These are phyloP conservation scores for Sebastes diploproa DNA, from an alignment of 2,797 vertebrate species.

Conservation along the genomic window DNA sequence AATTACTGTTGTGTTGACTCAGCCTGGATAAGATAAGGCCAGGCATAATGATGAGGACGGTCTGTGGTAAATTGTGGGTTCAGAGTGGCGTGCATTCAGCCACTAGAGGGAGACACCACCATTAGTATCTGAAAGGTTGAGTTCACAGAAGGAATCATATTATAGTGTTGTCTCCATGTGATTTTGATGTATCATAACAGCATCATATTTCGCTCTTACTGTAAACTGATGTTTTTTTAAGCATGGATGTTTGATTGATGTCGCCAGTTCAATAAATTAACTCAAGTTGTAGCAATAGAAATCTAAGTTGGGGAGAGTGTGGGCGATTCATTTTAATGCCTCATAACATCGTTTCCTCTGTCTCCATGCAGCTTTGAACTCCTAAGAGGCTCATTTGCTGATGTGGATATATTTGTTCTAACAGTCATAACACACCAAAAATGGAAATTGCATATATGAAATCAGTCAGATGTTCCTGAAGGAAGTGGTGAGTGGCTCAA, in stretches of 20 bases:
- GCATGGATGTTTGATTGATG: background rate
- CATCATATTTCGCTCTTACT: background rate
- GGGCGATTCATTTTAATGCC: constrained; percentile 8
- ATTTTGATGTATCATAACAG: background rate
- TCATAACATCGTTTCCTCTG: background rate
- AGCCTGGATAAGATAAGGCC: constrained; percentile 22
- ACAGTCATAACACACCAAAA: background rate
- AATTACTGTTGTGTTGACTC: constrained; percentile 49
- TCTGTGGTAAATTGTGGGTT: background rate
- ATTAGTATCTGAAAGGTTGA: constrained; percentile 1
- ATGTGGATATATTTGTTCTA: background rate
- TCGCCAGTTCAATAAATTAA: background rate
- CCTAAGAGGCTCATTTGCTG: background rate
- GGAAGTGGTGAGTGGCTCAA: background rate
- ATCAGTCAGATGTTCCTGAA: constrained; percentile 1
- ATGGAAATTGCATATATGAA: background rate
- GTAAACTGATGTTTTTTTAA: background rate
- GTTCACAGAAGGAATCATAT: background rate
- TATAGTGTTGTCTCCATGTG: background rate
- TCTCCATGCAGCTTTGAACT: background rate
- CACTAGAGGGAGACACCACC: constrained; percentile 65
- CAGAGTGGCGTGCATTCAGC: background rate
- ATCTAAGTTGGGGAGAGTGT: constrained; percentile 11
- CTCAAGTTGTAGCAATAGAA: background rate
- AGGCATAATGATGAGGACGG: constrained; percentile 25